Base-by-base conservation (phyloP, 2,888 invertebrate genomes). In the Drymonia ruficornis region DNA sequence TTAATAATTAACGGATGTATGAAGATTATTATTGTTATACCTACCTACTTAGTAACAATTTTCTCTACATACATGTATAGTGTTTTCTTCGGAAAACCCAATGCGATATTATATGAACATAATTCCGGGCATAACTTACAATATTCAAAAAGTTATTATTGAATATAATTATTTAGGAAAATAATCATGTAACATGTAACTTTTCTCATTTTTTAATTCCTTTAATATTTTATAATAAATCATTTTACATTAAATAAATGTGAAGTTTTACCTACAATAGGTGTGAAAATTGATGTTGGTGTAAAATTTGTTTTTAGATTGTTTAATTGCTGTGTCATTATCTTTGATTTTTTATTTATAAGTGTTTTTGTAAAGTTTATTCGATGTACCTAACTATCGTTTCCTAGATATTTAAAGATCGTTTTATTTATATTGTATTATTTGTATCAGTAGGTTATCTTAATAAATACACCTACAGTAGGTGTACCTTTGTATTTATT, bases 261-360 rank as follows among this genome's bases (percentile, higher is more conserved):
- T 62, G 56, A 51, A 52, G 46, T 61, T 74, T 64, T 63, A n/a
- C n/a, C n/a, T n/a, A 61, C 59, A 64, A 65, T 59, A 49, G 54
- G 56, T 56, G 54, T 65, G 65, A 51, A 52, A 60, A 56, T 55
- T 50, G 38, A 52, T 49, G 46, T 52, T 31, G 7, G 23, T 23
- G 23, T 23, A 18, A 4, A 43, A 18, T 7, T 8, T 45, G 7
- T 42, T 12, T 42, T 18, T 18, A 2, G 9, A 42, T 7, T 3
- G 18, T 42, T 42, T 42, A 7, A 42, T 18, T 42, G n/a, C 42
- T 15, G 6, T 42, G 5, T 12, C 16, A n/a, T 38, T 12, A 38
- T 15, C 23, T 15, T 38, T 7, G 12, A 19, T 43, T 43, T 12
- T 6, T 13, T 42, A 18, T 42, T 42, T 42, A 31, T 42, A 13